Evolutionary conservation across 2,888 invertebrate species (phyloP).

Genomic region (Neocrepidodera transversa): DNA sequence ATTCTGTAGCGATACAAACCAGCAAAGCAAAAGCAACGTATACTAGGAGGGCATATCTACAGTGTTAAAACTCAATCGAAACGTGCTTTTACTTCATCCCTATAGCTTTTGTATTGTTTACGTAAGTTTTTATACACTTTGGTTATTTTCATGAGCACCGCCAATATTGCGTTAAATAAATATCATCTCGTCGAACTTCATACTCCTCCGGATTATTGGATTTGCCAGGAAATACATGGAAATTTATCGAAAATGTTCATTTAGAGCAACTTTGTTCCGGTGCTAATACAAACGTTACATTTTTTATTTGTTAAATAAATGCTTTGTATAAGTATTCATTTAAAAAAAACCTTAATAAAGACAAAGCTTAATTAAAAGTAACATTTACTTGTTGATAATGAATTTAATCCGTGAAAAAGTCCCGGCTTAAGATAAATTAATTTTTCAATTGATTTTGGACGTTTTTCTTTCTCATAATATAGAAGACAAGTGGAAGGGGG

Average conservation of each 20-base stretch:
- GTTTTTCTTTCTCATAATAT: too few relatives aligned
- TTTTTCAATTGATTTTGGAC: too few relatives aligned
- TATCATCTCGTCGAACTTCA: conserved; percentile 33
- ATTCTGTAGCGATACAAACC: too few relatives aligned
- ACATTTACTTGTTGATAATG: too few relatives aligned
- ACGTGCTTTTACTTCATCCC: conserved; percentile 38
- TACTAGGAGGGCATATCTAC: conserved; percentile 27
- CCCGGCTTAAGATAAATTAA: too few relatives aligned
- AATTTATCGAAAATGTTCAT: conserved; percentile 25
- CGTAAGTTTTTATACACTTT: conserved; percentile 32
- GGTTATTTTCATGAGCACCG: conserved; percentile 31
- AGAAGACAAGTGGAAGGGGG: too few relatives aligned
- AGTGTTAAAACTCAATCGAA: conserved; percentile 33
- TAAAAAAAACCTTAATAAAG: too few relatives aligned
- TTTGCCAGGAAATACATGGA: conserved; percentile 25
- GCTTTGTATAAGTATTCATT: neutral
- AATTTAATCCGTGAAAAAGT: too few relatives aligned
- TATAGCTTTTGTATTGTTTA: conserved; percentile 37
- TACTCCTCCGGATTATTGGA: conserved; percentile 34
- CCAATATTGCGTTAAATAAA: conserved; percentile 36
- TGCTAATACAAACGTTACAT: neutral
- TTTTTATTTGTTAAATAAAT: neutral
- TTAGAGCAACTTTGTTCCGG: conserved; percentile 5
- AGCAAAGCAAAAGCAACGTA: conserved; percentile 23
- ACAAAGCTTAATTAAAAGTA: too few relatives aligned